These are phyloP conservation scores for Clostera curtula DNA, from an alignment of 2,888 invertebrate species.

Conservation along the genomic window DNA sequence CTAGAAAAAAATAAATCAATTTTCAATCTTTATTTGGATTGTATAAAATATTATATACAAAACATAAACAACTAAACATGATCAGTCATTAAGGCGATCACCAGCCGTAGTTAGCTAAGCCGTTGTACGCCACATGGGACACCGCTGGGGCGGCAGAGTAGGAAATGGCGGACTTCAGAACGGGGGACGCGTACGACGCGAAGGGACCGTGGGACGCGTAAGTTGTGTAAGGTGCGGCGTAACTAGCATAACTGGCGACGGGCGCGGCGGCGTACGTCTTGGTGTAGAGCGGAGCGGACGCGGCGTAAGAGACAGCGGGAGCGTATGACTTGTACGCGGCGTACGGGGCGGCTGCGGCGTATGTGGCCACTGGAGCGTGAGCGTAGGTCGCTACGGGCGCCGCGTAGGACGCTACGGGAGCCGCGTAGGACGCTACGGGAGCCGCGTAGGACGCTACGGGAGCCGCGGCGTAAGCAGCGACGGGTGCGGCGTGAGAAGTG, in stretches of 20 bases:
- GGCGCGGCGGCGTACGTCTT: conserved; percentile 34
- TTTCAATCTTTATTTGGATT: conserved; percentile 49
- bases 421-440: conserved; percentile 50
- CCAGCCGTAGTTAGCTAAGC: conserved; percentile 78
- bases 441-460: conserved; percentile 26
- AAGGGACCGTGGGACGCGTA: conserved; percentile 29
- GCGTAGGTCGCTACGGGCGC: conserved; percentile 30
- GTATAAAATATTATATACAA: conserved; percentile 54
- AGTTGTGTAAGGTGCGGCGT: conserved; percentile 23
- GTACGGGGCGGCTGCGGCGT: conserved; percentile 34
- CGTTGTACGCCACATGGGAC: conserved; percentile 78
- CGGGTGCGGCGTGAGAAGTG: conserved; percentile 22
- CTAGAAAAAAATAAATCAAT: conserved; percentile 11
- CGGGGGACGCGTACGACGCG: conserved; percentile 17
- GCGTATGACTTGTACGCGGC: conserved; percentile 44
- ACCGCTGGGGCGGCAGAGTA: conserved; percentile 51
- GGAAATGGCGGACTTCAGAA: conserved; percentile 24
- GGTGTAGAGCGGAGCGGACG: conserved; percentile 13
- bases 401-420: conserved; percentile 41
- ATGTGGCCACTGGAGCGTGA: conserved; percentile 26
- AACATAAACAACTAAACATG: conserved; percentile 47
- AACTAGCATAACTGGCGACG: conserved; percentile 19
- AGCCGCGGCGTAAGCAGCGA: conserved; percentile 28
- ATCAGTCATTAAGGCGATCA: conserved; percentile 58
- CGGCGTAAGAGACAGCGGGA: conserved; percentile 58